Base-by-base conservation (phyloP, 2,113 vertebrate species). In the Thryonomys swinderianus region DNA sequence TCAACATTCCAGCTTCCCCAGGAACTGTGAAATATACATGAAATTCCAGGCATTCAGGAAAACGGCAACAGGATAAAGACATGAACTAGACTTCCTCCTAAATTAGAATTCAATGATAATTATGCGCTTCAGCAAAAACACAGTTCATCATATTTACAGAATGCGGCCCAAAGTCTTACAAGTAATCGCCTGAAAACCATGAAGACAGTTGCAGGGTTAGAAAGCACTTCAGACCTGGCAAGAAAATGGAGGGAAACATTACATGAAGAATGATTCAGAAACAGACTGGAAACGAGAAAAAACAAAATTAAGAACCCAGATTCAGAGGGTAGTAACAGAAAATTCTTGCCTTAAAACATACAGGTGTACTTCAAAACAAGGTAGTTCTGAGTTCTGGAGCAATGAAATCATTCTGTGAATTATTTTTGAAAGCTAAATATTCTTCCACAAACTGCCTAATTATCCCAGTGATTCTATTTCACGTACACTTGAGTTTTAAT, bases 341-440 rank as follows among this genome's bases (percentile, higher is more conserved):
- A 21, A 51, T 7, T 71, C 20, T 40, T 71, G 20, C 5, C 48
- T 7, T 85, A 34, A 80, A 85, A 78, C 20, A 69, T 18, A 87
- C 0, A 91, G 21, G 20, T 25, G 9, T 51, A 40, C 1, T 37
- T 86, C 79, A 85, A 69, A 18, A 16, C 3, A 45, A 88, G 13
- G 34, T 66, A 61, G 20, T 45, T 89, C 9, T 23, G 30, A 79
- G 30, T 20, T 32, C 0, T 27, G 37, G 18, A 89, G 17, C 11
- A 92, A 83, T 83, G 57, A 87, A 84, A 66, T 71, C 10, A 64
- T 84, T 59, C 79, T 53, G 61, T 66, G 32, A 69, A 66, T 86
- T 92, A 88, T 74, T 93, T 89, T 17, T 74, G 25, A 89, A 83
- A 96, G 69, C 57, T 82, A 85, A 93, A 8, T 73, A 74, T 76